Percentiles rank a stretch among this genome's conserved stretches.
Conservation (phyloP, 2,888 invertebrate genomes). For the Drepana falcataria region DNA sequence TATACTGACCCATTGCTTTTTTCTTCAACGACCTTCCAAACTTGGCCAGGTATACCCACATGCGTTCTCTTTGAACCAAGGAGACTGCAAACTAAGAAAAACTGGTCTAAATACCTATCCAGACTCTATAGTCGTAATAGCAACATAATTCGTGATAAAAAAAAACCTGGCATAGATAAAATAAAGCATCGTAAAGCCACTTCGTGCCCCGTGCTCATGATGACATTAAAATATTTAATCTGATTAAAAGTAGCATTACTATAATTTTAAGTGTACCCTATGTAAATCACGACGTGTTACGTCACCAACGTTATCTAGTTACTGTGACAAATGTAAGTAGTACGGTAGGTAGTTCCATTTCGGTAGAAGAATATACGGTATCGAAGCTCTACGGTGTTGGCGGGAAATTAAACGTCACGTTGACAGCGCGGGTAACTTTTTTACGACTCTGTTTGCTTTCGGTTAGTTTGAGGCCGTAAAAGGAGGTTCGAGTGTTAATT, state of each 20-base stretch:
- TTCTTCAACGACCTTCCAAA: slow-evolving; percentile 17
- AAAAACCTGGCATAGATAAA: background rate
- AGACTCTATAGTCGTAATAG: slow-evolving; percentile 1
- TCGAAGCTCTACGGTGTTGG: slow-evolving; percentile 14
- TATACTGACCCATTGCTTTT: slow-evolving; percentile 11
- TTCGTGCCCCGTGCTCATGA: background rate
- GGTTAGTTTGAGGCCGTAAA: slow-evolving; percentile 30
- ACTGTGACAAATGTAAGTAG: background rate
- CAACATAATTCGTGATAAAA: background rate
- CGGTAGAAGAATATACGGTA: slow-evolving; percentile 4
- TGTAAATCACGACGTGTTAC: slow-evolving; percentile 9
- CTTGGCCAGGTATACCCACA: slow-evolving; percentile 20
- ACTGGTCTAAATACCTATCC: slow-evolving; percentile 2
- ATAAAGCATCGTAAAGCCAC: slow-evolving; percentile 1
- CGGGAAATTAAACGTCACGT: slow-evolving; percentile 42
- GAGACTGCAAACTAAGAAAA: slow-evolving; percentile 6
- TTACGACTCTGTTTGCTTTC: slow-evolving; percentile 22
- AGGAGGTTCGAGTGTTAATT: slow-evolving; percentile 24
- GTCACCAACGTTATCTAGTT: slow-evolving; percentile 5
- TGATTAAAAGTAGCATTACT: slow-evolving; percentile 1
- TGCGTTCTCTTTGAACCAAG: slow-evolving; percentile 16
- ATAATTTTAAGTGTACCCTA: slow-evolving; percentile 7
- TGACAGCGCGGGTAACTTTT: slow-evolving; percentile 28
- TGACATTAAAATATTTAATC: slow-evolving; percentile 1
- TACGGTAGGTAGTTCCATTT: background rate